phyloP scores from a whole-genome alignment of 2,113 vertebrate species.

The Hemibagrus wyckioides region DNA sequence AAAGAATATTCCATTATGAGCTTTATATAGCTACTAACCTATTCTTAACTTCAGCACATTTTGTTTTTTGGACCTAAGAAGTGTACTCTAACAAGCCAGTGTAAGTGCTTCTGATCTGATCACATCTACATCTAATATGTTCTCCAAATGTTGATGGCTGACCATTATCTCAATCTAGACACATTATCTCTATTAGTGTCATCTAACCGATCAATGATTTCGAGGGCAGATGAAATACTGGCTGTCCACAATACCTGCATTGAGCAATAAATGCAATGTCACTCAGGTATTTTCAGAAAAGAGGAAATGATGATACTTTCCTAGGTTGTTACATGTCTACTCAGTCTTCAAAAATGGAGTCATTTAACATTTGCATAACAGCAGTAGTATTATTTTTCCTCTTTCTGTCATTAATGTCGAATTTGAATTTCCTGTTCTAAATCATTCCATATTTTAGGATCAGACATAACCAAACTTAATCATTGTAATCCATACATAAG shows the following conservation, averaged over 20 bases:
- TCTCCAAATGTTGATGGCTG: neutral
- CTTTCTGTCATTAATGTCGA: neutral
- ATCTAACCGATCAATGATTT: neutral
- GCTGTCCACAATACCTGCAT: neutral
- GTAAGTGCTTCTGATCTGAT: neutral
- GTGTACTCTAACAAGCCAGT: too few relatives aligned
- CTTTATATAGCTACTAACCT: too few relatives aligned
- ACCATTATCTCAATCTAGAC: too few relatives aligned
- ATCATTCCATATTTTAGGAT: neutral
- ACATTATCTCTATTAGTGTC: too few relatives aligned
- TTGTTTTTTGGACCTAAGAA: too few relatives aligned
- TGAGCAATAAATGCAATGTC: neutral
- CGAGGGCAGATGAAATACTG: neutral
- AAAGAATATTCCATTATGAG: neutral
- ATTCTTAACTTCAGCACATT: neutral
- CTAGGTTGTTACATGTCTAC: too few relatives aligned
- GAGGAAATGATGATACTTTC: neutral
- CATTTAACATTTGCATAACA: neutral
- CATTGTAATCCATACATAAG: neutral
- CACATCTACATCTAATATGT: neutral
- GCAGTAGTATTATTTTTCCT: neutral
- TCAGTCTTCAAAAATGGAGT: neutral
- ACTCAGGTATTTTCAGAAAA: neutral
- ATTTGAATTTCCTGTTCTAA: neutral
- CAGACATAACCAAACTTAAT: neutral